Conservation (phyloP, 2,888 invertebrate species). For the Papilio elwesi region DNA sequence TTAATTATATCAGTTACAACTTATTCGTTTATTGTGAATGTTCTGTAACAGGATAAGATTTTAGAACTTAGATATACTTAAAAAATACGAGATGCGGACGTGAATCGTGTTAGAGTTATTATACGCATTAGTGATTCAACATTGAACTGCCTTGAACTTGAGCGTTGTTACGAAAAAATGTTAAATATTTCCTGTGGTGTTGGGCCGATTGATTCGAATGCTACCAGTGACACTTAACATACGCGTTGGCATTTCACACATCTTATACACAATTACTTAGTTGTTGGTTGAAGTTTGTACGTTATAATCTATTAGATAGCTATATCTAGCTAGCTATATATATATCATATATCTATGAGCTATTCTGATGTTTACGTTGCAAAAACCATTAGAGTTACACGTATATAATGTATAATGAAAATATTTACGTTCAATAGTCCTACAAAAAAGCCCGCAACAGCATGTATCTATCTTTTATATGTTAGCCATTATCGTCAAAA, state of each 20-base stretch:
- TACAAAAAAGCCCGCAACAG: no score
- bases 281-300: background rate
- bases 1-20: background rate
- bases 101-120: constrained; percentile 34
- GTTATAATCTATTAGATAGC: no score
- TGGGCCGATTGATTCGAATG: constrained; percentile 20
- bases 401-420: no score
- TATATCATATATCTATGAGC: no score
- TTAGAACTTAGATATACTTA: background rate
- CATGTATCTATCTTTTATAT: no score
- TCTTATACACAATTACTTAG: background rate
- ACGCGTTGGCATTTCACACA: constrained; percentile 18
- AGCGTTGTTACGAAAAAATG: constrained; percentile 33
- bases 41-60: background rate
- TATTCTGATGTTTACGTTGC: no score
- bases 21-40: background rate
- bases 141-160: constrained; percentile 42
- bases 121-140: constrained; percentile 35
- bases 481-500: no score
- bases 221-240: constrained; percentile 16
- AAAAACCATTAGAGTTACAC: no score
- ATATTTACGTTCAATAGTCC: no score
- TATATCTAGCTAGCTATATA: no score
- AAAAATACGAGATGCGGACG: constrained; percentile 7
- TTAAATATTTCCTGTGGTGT: constrained; percentile 31